These are phyloP conservation scores for Podarcis cretensis DNA, from an alignment of 2,113 vertebrate genomes.

Conservation along the genomic window DNA sequence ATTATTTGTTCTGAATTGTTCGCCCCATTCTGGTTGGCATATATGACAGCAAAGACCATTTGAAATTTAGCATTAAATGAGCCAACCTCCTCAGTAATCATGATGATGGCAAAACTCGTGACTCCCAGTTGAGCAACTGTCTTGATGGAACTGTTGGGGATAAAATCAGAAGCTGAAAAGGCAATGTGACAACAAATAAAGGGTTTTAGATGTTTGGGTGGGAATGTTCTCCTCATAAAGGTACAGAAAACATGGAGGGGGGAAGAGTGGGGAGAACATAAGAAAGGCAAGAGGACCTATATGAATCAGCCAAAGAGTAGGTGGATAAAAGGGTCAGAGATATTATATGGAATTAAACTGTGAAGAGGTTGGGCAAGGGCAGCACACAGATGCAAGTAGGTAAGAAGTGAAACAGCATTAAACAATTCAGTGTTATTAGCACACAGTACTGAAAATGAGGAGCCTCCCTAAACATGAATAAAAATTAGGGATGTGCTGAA, in stretches of 20 bases:
- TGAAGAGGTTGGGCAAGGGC: background rate
- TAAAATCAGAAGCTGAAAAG: background rate
- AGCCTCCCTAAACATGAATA: background rate
- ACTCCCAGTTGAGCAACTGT: background rate
- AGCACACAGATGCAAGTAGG: background rate
- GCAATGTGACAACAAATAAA: background rate
- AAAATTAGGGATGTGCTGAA: background rate
- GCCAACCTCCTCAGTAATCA: background rate
- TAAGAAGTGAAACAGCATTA: background rate
- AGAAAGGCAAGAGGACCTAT: background rate
- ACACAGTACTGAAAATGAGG: background rate
- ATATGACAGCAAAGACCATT: slow-evolving; percentile 43
- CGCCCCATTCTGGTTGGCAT: slow-evolving; percentile 49
- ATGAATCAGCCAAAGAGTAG: slow-evolving; percentile 1
- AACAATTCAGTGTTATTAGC: background rate
- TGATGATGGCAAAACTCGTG: slow-evolving; percentile 38
- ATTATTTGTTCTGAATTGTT: slow-evolving; percentile 67
- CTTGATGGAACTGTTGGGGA: slow-evolving; percentile 6
- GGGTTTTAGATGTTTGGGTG: background rate
- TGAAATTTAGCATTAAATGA: slow-evolving; percentile 44
- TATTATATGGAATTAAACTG: background rate
- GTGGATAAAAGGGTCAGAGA: background rate
- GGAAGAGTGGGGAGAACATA: background rate
- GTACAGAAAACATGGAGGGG: background rate
- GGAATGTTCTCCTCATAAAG: background rate